Evolutionary conservation across 2,888 invertebrate species (phyloP), one percentile per base, ranked within the genome.

Genomic region (Bibio marci): DNA sequence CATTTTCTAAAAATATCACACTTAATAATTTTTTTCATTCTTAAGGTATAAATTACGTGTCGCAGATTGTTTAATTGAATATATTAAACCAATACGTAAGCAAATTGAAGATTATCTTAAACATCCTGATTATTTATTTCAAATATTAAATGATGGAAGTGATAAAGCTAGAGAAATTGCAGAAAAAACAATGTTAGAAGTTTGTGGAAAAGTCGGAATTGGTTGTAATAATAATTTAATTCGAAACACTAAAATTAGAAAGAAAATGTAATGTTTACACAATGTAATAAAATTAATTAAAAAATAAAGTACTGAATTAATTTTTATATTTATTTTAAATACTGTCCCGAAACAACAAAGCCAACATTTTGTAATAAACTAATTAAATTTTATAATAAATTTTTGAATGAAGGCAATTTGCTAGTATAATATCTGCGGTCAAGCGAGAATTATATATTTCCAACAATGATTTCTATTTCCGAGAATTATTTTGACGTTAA

Each of bases 11-110:
- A 10, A 13, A 5, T 12, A 4, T 36, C 37, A 41, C 5, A 7
- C 11, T 28, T 15, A 3, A 6, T 41, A 37, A 12, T 32, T 41
- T 36, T 14, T 35, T 38, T 34, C 35, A 30, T 46, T 39, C 59
- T 60, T 44, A 47, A 72, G 72, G 46, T 87, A 81, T 52, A 90
- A 90, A 62, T 48, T 69, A 7, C 51, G 69, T 1, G 70, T 87
- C 3, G 78, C 83, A 1, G 80, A 85, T 40, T 70, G 71, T n/a
- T 57, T 88, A 1, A 68, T 78, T 25, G 72, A 74, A 45, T 69
- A 72, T 53, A 51, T 88, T 19, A 64, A 61, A 30, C 87, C 87
- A 3, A 80, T 88, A 48, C 69, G 77, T 46, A 56, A 62, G 35
- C 62, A 69, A 55, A 70, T 77, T 44, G 49, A 62, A 3, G 54